Conservation (phyloP, 2,888 invertebrate genomes). For the Nemurella pictetii region DNA sequence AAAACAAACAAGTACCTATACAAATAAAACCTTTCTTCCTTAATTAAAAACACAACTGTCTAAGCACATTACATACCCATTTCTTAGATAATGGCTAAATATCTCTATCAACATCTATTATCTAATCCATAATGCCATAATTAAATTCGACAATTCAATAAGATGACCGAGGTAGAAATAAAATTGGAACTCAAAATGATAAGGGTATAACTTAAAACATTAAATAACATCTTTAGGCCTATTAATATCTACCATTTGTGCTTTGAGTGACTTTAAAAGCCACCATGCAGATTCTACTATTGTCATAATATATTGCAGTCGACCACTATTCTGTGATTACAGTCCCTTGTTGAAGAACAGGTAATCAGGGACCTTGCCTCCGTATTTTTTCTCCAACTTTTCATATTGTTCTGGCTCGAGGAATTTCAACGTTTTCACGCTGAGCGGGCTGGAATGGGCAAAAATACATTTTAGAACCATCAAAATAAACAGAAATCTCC, state of each 20-base stretch:
- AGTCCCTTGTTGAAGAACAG: slow-evolving; percentile 91
- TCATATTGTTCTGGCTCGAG: slow-evolving; percentile 75
- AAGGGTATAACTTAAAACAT: background rate
- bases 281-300: slow-evolving; percentile 7
- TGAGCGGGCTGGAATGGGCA: slow-evolving; percentile 64
- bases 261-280: background rate
- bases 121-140: background rate
- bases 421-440: slow-evolving; percentile 68
- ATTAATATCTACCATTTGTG: slow-evolving; percentile 8
- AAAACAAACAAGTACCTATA: background rate
- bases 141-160: background rate
- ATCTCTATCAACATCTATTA: background rate
- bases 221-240: background rate
- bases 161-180: slow-evolving; percentile 5
- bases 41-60: background rate
- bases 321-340: slow-evolving; percentile 51
- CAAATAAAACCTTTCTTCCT: background rate
- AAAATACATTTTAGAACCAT: slow-evolving; percentile 11
- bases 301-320: slow-evolving; percentile 8
- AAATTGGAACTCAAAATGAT: background rate
- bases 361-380: slow-evolving; percentile 65
- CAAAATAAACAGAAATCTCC: too few species aligned
- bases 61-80: background rate
- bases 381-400: slow-evolving; percentile 66
- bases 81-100: background rate